Conservation (phyloP, 2,797 vertebrate genomes). For the Bucorvus abyssinicus region DNA sequence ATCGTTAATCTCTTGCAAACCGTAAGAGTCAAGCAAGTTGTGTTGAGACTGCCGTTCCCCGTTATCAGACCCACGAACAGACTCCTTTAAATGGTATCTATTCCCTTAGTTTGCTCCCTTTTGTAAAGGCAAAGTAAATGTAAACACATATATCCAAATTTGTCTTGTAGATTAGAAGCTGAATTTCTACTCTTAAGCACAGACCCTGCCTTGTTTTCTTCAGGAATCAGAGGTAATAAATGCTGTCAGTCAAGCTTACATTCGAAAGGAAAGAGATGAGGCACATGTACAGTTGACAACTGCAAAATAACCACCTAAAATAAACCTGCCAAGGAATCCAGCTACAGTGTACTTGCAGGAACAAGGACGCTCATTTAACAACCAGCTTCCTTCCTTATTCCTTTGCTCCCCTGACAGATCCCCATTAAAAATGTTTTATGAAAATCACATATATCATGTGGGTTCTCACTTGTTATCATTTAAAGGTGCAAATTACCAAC, state of each 20-base stretch:
- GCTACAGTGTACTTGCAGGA: background rate
- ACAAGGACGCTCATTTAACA: background rate
- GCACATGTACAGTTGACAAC: background rate
- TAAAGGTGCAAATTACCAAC: background rate
- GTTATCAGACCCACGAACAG: background rate
- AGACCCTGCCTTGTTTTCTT: background rate
- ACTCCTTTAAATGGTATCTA: background rate
- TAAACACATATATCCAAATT: background rate
- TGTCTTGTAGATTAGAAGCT: background rate
- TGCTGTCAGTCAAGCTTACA: background rate
- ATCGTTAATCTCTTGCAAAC: background rate
- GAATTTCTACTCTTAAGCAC: background rate
- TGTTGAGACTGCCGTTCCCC: background rate
- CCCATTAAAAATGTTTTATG: background rate
- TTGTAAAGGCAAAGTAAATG: background rate
- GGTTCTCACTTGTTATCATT: background rate
- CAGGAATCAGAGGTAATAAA: background rate
- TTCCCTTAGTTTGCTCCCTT: background rate
- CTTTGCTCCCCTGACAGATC: background rate
- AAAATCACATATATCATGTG: background rate
- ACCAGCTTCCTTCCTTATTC: constrained; percentile 9
- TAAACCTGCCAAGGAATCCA: background rate
- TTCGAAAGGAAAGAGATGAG: background rate
- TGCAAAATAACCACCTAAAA: constrained; percentile 8
- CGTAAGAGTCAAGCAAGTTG: background rate